A percentile compares a stretch with the other conserved stretches of the same genome.
These are phyloP conservation scores for Chymomyza costata DNA, from an alignment of 1,140 invertebrate species.

Conservation along the genomic window DNA sequence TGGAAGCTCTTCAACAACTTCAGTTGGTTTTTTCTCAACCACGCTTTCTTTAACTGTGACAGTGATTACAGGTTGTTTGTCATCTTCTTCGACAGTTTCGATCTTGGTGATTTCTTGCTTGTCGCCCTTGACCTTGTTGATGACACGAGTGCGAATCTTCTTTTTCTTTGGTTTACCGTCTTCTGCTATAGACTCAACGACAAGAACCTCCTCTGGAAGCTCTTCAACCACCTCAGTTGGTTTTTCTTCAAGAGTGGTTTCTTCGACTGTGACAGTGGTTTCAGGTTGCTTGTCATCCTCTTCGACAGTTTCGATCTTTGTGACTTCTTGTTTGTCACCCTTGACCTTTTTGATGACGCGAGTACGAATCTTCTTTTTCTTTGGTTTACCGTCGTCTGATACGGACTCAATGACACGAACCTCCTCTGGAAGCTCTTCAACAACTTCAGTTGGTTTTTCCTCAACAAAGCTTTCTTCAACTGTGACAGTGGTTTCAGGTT, in stretches of 20 bases:
- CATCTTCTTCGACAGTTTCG: conserved; percentile 49
- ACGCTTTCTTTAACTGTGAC: conserved; percentile 43
- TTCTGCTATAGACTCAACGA: conserved; percentile 42
- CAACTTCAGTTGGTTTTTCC: conserved; percentile 30
- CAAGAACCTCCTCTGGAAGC: conserved; percentile 52
- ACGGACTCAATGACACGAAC: conserved; percentile 57
- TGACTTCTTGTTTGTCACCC: conserved; percentile 31
- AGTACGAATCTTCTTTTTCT: conserved; percentile 43
- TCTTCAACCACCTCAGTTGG: conserved; percentile 48
- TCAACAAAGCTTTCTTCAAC: conserved; percentile 36
- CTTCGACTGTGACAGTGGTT: conserved; percentile 45
- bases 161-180: conserved; percentile 53
- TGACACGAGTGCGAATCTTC: conserved; percentile 36
- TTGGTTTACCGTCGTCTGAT: conserved; percentile 31
- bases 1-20: conserved; percentile 20
- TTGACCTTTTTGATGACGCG: conserved; percentile 23
- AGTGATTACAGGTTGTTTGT: conserved; percentile 51
- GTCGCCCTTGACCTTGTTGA: conserved; percentile 55
- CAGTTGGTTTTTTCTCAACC: conserved; percentile 28
- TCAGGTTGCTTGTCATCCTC: conserved; percentile 50
- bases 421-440: conserved; percentile 22
- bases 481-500: conserved; percentile 46
- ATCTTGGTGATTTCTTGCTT: conserved; percentile 68
- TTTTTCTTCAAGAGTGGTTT: conserved; percentile 28
- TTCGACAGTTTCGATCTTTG: conserved; percentile 52